Evolutionary conservation across 2,888 invertebrate species (phyloP).

Genomic region (Yponomeuta plumbellus): DNA sequence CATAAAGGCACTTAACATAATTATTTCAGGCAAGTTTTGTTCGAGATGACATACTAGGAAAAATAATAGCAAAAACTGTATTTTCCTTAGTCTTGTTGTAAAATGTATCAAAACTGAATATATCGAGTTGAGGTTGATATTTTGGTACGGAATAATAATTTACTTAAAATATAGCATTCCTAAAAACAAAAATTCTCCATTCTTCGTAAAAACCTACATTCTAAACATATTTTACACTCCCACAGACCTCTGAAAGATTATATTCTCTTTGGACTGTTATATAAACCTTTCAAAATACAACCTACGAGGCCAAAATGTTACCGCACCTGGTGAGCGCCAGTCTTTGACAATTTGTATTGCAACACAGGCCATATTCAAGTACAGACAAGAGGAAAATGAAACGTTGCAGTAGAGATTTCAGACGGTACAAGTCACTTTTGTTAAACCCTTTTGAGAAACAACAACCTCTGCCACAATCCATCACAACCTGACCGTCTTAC

Average conservation of each 20-base stretch:
- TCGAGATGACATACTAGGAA: background rate
- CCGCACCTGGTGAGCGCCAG: background rate
- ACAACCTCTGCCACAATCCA: too few species aligned
- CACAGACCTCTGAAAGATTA: conserved; percentile 4
- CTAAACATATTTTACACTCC: background rate
- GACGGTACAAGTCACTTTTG: too few species aligned
- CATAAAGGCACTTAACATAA: background rate
- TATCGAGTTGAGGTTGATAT: too few species aligned
- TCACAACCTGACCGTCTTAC: too few species aligned
- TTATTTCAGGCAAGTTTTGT: conserved; percentile 11
- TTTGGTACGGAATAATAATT: background rate
- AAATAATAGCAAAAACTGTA: background rate
- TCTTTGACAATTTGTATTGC: background rate
- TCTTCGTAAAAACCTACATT: background rate
- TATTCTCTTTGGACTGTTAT: conserved; percentile 37
- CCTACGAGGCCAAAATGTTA: background rate
- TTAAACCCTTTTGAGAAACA: too few species aligned
- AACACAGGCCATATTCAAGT: background rate
- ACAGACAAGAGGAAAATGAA: too few species aligned
- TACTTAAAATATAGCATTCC: conserved; percentile 4
- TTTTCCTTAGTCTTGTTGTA: too few species aligned
- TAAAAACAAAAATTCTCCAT: background rate
- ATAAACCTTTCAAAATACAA: conserved; percentile 27
- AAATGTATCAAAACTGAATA: too few species aligned
- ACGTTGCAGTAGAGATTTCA: too few species aligned